Evolutionary conservation across 1,140 invertebrate genomes (phyloP), one percentile per base, ranked within the genome.

Genomic region (Diorhabda sublineata): DNA sequence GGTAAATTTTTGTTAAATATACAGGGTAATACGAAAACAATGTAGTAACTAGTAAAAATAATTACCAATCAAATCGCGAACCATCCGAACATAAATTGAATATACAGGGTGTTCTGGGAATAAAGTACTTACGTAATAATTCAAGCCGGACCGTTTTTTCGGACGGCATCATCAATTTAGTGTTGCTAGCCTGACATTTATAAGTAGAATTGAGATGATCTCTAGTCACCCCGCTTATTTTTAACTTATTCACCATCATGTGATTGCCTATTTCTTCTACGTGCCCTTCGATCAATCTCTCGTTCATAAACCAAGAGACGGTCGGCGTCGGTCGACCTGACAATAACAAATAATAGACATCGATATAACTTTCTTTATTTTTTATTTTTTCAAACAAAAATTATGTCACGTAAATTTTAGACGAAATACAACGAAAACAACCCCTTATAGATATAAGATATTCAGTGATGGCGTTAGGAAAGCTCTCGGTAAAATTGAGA

Each of bases 151-250:
- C 89, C 66, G 87, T 90, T 78, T 90, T 90, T 79, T 93, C 91
- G 60, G 89, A 84, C 0, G 93, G 91, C 73, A 89, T 87, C 77
- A 91, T 92, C 43, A 94, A 87, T 75, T 94, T 91, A 11, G 92
- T 94, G 79, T 95, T 96, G 62, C 88, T 89, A 0, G 93, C 93
- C 78, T 90, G 89, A 80, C 94, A 95, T 80, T 91, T 93, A 82
- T 90, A 92, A 3, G 90, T 92, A 6, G 90, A 90, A 79, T 93
- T 93, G 58, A 94, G 85, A 68, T 94, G 89, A 67, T 88, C 87
- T 72, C 93, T 84, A 71, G 85, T 86, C 59, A 96, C 83, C 67
- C 87, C 84, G 6, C 86, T 84, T 64, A 95, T 85, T 75, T 89
- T 88, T 69, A 95, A 81, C 66, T 87, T 85, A 82, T 92, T 93